Percentiles rank a stretch among this genome's conserved stretches.
Evolutionary conservation across 2,888 invertebrate species (phyloP).

Genomic region (Cryptocephalus moraei): DNA sequence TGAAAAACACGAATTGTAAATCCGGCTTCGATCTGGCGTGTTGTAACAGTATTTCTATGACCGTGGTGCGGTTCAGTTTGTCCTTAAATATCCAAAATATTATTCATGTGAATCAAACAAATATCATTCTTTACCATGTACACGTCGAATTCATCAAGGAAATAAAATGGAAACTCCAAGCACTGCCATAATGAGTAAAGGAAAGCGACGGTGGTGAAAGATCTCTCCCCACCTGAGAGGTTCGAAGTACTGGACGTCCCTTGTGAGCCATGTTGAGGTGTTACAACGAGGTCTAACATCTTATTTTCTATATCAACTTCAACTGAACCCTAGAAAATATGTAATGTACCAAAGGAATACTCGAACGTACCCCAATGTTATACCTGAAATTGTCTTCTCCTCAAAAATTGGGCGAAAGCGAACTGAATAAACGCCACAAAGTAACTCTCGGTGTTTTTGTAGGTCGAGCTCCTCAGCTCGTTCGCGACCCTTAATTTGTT

Average conservation of each 20-base stretch:
- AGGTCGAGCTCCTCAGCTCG: constrained; percentile 30
- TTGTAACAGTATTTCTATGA: constrained; percentile 66
- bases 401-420: constrained; percentile 46
- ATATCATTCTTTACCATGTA: constrained; percentile 64
- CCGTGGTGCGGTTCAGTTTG: constrained; percentile 68
- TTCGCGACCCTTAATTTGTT: constrained; percentile 24
- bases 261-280: constrained; percentile 43
- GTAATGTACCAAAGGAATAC: background rate
- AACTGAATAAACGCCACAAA: constrained; percentile 35
- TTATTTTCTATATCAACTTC: constrained; percentile 42
- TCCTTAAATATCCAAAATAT: constrained; percentile 47
- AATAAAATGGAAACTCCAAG: constrained; percentile 84
- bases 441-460: constrained; percentile 31
- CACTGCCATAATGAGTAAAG: constrained; percentile 89
- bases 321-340: constrained; percentile 43
- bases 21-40: constrained; percentile 58
- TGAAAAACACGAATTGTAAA: constrained; percentile 81
- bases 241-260: constrained; percentile 48
- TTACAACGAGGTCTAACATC: constrained; percentile 43
- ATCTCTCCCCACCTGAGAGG: constrained; percentile 91
- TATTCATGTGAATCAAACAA: background rate
- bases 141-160: constrained; percentile 94
- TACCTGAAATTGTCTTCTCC: constrained; percentile 48
- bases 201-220: constrained; percentile 91
- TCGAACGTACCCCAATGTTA: background rate